Conservation (phyloP, 2,113 vertebrate genomes). For the Chaetorhynchus papuensis region DNA sequence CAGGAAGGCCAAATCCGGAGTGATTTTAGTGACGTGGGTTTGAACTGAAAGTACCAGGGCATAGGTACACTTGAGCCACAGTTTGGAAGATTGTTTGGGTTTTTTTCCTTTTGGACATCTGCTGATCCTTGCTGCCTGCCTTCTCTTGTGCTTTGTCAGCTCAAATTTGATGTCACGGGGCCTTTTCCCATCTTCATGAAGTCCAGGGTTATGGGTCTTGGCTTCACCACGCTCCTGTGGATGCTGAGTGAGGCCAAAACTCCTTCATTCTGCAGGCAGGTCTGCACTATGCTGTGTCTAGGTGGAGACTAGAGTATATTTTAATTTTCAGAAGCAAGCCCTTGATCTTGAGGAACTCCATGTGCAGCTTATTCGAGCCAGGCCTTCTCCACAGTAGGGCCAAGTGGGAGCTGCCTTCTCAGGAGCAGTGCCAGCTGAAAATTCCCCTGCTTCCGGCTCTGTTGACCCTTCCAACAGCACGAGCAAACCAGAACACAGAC, state of each 20-base stretch:
- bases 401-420: background rate
- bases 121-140: background rate
- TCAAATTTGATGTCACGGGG: background rate
- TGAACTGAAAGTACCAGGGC: background rate
- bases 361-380: background rate
- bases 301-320: background rate
- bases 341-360: background rate
- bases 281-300: background rate
- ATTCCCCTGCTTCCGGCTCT: background rate
- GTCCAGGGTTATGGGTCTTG: background rate
- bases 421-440: background rate
- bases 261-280: rapidly evolving
- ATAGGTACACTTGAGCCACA: background rate
- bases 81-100: background rate
- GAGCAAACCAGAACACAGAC: background rate
- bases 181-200: background rate
- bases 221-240: background rate
- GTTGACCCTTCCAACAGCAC: background rate
- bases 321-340: background rate
- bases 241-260: background rate
- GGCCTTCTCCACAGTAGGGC: background rate
- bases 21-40: background rate
- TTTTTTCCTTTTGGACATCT: background rate
- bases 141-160: background rate
- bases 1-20: background rate